These are phyloP conservation scores for Hypsopygia costalis DNA, from an alignment of 2,888 invertebrate genomes.

Conservation along the genomic window DNA sequence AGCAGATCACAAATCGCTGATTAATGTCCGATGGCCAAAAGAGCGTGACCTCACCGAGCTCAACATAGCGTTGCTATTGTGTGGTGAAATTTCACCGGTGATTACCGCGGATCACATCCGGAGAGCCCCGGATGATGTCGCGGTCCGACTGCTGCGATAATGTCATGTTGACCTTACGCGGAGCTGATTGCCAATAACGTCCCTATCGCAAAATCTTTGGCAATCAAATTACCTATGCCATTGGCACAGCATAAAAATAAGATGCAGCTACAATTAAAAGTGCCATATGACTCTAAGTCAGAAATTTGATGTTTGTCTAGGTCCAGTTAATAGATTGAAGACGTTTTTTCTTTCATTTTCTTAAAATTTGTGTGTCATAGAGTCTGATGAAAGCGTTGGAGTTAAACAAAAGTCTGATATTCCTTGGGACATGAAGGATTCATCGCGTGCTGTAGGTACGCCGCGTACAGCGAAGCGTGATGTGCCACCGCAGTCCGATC, in stretches of 20 bases:
- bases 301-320: too few species aligned
- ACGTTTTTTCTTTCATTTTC: too few species aligned
- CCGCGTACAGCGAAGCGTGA: constrained; percentile 33
- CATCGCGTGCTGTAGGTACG: neutral
- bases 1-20: constrained; percentile 52
- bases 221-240: constrained; percentile 12
- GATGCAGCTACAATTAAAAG: too few species aligned
- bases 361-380: too few species aligned
- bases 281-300: too few species aligned
- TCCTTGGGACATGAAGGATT: too few species aligned
- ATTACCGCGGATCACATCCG: constrained; percentile 74
- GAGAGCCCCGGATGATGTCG: constrained; percentile 66
- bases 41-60: constrained; percentile 60
- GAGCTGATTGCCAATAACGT: constrained; percentile 16
- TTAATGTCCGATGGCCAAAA: constrained; percentile 58
- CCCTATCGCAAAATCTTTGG: constrained; percentile 12
- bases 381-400: too few species aligned
- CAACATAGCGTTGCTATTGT: constrained; percentile 51
- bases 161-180: constrained; percentile 42
- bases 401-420: too few species aligned
- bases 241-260: constrained; percentile 2
- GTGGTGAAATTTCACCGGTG: constrained; percentile 75
- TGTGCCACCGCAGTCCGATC: constrained; percentile 60
- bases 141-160: constrained; percentile 61
- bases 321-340: too few species aligned